Conservation (phyloP, 2,888 invertebrate genomes). For the Cantharis rustica region DNA sequence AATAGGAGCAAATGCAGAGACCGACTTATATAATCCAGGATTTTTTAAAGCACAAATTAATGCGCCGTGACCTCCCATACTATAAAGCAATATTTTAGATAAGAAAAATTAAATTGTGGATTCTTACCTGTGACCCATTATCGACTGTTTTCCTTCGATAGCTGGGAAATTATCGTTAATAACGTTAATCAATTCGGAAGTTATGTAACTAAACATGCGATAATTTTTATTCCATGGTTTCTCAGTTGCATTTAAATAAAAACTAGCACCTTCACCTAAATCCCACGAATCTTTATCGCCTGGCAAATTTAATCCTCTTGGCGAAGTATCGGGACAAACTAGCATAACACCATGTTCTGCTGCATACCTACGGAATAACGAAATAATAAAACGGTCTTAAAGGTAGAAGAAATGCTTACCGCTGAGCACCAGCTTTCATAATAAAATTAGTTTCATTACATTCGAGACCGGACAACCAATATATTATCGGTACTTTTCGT, state of each 20-base stretch:
- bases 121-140: slow-evolving; percentile 78
- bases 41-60: slow-evolving; percentile 87
- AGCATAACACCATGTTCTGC: slow-evolving; percentile 83
- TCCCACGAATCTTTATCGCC: slow-evolving; percentile 94
- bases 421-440: slow-evolving; percentile 93
- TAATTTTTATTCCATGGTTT: slow-evolving; percentile 94
- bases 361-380: slow-evolving; percentile 70
- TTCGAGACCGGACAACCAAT: slow-evolving; percentile 89
- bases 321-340: slow-evolving; percentile 96
- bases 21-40: slow-evolving; percentile 84
- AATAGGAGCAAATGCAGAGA: slow-evolving; percentile 96
- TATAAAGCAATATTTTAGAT: slow-evolving; percentile 51
- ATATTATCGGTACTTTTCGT: slow-evolving; percentile 77
- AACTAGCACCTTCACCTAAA: slow-evolving; percentile 94
- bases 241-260: slow-evolving; percentile 90
- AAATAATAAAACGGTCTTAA: background rate
- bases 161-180: slow-evolving; percentile 77
- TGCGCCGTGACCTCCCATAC: slow-evolving; percentile 99
- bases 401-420: slow-evolving; percentile 47
- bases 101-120: background rate
- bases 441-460: slow-evolving; percentile 97
- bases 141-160: slow-evolving; percentile 67
- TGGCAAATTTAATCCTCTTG: slow-evolving; percentile 84
- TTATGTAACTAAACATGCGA: slow-evolving; percentile 94
- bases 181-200: slow-evolving; percentile 78